Evolutionary conservation across 2,113 vertebrate genomes (phyloP).

Genomic region (Sarotherodon lohbergeri): DNA sequence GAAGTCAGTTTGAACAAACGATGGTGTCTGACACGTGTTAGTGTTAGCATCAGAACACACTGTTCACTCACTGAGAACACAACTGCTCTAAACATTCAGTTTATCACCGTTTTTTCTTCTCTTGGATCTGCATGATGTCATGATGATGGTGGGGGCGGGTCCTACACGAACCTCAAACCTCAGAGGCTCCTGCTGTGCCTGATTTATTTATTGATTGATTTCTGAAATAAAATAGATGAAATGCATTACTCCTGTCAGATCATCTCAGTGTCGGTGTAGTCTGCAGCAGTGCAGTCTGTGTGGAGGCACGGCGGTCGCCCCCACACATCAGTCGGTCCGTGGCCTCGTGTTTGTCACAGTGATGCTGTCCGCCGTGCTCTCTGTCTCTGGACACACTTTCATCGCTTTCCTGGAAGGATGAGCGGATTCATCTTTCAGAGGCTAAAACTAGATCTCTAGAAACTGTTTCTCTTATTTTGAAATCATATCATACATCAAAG

Average conservation of each 20-base stretch:
- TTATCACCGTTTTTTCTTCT: neutral
- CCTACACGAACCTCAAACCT: neutral
- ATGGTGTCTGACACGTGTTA: neutral
- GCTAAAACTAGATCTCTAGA: fast-evolving
- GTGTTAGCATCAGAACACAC: neutral
- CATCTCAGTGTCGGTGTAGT: neutral
- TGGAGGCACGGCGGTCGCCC: neutral
- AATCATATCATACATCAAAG: neutral
- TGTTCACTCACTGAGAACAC: neutral
- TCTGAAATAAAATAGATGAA: neutral
- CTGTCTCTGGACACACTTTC: neutral
- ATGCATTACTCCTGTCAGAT: neutral
- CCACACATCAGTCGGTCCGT: neutral
- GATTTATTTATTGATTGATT: neutral
- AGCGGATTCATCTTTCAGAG: fast-evolving
- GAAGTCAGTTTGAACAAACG: neutral
- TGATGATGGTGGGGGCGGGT: neutral
- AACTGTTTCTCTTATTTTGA: neutral
- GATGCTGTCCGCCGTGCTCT: neutral
- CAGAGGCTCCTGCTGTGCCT: neutral
- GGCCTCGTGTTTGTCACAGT: neutral
- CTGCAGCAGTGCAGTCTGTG: neutral
- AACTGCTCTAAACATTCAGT: neutral
- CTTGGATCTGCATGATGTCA: neutral
- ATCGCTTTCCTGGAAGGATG: fast-evolving